These are phyloP conservation scores for Podarcis muralis DNA, from an alignment of 2,113 vertebrate genomes.

Conservation along the genomic window DNA sequence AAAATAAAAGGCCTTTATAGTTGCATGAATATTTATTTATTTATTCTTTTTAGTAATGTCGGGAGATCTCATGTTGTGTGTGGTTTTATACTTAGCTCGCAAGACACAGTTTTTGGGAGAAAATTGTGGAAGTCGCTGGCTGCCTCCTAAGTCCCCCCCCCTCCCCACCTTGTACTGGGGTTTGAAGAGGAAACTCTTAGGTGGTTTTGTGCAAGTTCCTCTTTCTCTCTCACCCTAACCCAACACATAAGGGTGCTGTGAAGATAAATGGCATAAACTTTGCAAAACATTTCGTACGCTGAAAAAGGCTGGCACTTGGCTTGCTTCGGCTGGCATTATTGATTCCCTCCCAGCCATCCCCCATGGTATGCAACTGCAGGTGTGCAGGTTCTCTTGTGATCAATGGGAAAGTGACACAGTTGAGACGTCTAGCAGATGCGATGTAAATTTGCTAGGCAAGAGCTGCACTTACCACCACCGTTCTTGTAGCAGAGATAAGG, in stretches of 20 bases:
- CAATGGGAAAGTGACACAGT: no score
- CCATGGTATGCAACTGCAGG: background rate
- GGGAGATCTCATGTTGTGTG: background rate
- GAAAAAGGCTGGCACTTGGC: background rate
- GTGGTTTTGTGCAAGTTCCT: background rate
- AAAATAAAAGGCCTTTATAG: background rate
- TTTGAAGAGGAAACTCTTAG: background rate
- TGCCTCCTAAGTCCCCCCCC: background rate
- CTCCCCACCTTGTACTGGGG: no score
- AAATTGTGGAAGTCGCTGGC: background rate
- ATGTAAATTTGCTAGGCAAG: background rate
- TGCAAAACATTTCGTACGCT: background rate
- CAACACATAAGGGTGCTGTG: background rate
- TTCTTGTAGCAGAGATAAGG: conserved; percentile 97
- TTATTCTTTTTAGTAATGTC: no score
- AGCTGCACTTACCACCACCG: conserved; percentile 84
- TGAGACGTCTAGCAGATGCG: background rate
- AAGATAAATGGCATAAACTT: background rate
- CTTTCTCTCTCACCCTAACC: background rate
- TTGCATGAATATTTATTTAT: background rate
- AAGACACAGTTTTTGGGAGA: background rate
- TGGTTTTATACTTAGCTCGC: no score
- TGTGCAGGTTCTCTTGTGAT: background rate
- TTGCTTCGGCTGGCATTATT: background rate
- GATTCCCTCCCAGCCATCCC: no score